Base-by-base conservation (phyloP, 2,113 vertebrate genomes). In the Chamaetylas fuelleborni region DNA sequence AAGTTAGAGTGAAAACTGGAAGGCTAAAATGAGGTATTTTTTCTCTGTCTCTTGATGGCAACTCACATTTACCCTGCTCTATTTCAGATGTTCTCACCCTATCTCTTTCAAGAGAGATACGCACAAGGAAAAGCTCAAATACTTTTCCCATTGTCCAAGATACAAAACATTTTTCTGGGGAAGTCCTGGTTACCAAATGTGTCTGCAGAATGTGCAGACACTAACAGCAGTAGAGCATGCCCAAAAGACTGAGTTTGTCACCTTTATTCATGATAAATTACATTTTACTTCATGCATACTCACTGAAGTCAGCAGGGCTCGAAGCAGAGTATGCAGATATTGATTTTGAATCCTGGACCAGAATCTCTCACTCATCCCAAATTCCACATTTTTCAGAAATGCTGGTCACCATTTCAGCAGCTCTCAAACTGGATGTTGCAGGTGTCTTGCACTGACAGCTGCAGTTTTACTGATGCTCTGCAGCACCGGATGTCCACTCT, bases 401-500 rank as follows among this genome's bases (percentile, higher is more conserved):
- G 23, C 23, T 69, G 38, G 54, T 88, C 34, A 64, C 67, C 61
- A 20, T 69, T 94, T 92, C 61, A 83, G 48, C 51, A 73, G 31
- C n/a, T 83, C 34, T 77, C n/a, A 80, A 95, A 81, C 34, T 36
- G 45, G 24, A 36, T 56, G 65, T 51, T 92, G 82, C 87, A 93
- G 65, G 65, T 92, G 88, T 86, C 56, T 56, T 0, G 0, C 65
- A 70, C 1, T 78, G 70, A 65, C 81, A 95, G 82, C 47, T 93
- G 81, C 70, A 81, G 31, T 91, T 78, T 83, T 69, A 81, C 69
- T 45, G 87, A 47, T 85, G 66, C 38, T 86, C 18, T 42, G 83
- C 70, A 85, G 70, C 79, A 89, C 77, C 91, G 84, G 70, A 92
- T 96, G 88, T 83, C 86, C 81, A 89, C 58, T 69, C 77, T 92